These are phyloP conservation scores for Magallana ariakensis DNA, from an alignment of 1,140 invertebrate species.

Conservation along the genomic window DNA sequence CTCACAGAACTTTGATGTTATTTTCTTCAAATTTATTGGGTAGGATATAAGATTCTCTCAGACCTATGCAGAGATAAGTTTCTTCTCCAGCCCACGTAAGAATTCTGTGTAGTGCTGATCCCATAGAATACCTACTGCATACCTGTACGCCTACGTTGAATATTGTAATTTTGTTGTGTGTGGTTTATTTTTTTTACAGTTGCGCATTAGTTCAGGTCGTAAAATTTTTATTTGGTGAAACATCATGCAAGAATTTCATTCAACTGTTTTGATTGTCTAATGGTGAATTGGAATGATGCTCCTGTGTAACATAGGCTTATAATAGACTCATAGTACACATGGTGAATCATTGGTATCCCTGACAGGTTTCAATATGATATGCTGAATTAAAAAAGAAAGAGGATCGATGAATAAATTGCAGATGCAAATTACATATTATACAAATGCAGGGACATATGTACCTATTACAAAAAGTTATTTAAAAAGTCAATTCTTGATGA, in stretches of 20 bases:
- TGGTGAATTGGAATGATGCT: too few relatives aligned
- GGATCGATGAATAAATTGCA: too few relatives aligned
- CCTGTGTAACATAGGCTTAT: too few relatives aligned
- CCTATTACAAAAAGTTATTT: too few relatives aligned
- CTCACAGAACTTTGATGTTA: conserved; percentile 15
- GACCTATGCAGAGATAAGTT: neutral
- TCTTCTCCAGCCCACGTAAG: neutral
- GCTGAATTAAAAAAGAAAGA: too few relatives aligned
- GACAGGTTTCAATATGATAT: too few relatives aligned
- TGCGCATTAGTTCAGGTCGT: neutral
- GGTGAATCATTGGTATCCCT: too few relatives aligned
- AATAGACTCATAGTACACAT: too few relatives aligned
- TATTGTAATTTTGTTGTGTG: neutral
- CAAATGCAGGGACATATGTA: too few relatives aligned
- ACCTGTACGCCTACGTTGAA: neutral
- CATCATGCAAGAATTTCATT: conserved; percentile 36
- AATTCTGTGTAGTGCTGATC: neutral
- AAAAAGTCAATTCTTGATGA: too few relatives aligned
- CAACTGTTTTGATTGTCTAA: neutral
- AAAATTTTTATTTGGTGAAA: conserved; percentile 6
- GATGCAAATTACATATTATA: too few relatives aligned
- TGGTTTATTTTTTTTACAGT: neutral
- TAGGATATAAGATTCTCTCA: neutral
- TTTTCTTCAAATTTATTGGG: neutral
- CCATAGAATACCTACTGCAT: neutral